Conservation (phyloP, 2,113 vertebrate species). For the Nestor notabilis region DNA sequence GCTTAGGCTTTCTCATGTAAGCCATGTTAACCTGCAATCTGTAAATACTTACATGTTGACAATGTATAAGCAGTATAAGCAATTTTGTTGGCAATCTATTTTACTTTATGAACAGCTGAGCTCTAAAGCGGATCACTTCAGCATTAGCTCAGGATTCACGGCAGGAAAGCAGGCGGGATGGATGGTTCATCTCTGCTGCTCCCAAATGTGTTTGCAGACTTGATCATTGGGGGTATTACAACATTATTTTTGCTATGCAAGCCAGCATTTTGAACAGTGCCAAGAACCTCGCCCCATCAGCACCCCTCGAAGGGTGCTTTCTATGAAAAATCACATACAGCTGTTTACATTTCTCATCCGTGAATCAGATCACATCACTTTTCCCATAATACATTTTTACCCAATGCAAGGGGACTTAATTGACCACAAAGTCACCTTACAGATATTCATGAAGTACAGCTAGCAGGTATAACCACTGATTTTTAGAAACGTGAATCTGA, state of each 20-base stretch:
- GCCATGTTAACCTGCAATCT: slow-evolving; percentile 29
- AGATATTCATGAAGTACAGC: not conserved
- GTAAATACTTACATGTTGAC: not conserved
- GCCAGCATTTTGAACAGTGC: not conserved
- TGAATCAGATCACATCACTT: not conserved
- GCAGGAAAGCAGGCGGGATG: not conserved
- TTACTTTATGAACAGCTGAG: not conserved
- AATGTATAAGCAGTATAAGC: not conserved
- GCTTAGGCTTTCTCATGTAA: slow-evolving; percentile 32
- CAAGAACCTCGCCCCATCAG: not conserved
- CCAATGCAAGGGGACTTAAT: not conserved
- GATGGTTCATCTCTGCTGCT: not conserved
- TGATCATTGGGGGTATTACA: accelerated
- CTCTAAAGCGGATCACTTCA: not conserved
- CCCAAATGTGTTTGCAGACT: not conserved
- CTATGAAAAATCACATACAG: not conserved
- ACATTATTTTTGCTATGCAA: not conserved
- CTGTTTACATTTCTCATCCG: not conserved
- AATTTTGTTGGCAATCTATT: slow-evolving; percentile 48
- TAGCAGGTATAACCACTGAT: not conserved
- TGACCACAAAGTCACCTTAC: not conserved
- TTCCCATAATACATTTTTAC: not conserved
- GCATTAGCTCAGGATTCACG: not conserved
- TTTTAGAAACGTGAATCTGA: not conserved
- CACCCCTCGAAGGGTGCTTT: not conserved